Conservation (phyloP, 2,113 vertebrate genomes). For the Peromyscus polionotus region DNA sequence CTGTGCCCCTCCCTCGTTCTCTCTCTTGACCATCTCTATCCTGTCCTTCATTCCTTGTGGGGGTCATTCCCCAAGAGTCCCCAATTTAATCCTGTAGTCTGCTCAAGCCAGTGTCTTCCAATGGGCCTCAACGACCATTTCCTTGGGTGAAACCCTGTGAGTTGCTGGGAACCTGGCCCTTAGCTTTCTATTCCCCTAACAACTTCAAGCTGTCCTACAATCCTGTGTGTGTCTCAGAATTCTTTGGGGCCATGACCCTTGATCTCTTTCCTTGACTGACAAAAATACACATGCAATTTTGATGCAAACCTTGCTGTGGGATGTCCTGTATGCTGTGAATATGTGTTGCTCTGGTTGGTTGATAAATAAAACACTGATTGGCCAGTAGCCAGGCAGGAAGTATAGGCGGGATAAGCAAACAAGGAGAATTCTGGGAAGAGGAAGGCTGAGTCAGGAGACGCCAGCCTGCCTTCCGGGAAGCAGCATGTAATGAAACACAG, state of each 20-base stretch:
- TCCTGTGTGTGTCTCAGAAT: background rate
- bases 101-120: too few relatives aligned
- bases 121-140: background rate
- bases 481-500: too few relatives aligned
- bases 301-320: too few relatives aligned
- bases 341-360: too few relatives aligned
- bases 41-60: background rate
- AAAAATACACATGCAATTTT: background rate
- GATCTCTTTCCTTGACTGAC: background rate
- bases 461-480: too few relatives aligned
- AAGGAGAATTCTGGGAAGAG: too few relatives aligned
- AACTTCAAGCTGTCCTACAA: background rate
- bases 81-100: background rate
- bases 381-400: too few relatives aligned
- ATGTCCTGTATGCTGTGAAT: too few relatives aligned
- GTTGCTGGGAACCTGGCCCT: background rate
- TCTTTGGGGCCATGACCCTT: background rate
- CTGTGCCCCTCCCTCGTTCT: background rate
- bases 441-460: too few relatives aligned
- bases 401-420: too few relatives aligned
- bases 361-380: too few relatives aligned
- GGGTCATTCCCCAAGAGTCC: background rate
- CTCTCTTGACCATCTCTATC: background rate
- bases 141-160: background rate
- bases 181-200: background rate